Percentiles rank a stretch among this genome's conserved stretches.
Evolutionary conservation across 1,140 invertebrate species (phyloP).

Genomic region (Cylas formicarius): DNA sequence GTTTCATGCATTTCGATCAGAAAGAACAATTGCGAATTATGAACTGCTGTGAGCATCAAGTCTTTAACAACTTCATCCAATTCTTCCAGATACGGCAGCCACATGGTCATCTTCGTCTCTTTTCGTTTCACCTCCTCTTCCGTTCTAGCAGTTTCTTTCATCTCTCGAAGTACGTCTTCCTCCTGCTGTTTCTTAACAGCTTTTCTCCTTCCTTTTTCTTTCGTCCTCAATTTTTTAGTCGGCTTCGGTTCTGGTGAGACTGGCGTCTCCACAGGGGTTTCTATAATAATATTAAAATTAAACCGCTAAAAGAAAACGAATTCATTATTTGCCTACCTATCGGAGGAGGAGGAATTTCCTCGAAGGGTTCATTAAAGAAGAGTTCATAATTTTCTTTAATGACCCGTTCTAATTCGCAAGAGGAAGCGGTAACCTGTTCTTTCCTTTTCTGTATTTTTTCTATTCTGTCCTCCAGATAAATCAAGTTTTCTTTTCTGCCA

Average conservation of each 20-base stretch:
- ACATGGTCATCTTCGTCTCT: conserved; percentile 36
- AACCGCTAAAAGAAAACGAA: neutral
- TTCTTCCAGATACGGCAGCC: conserved; percentile 58
- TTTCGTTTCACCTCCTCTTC: conserved; percentile 27
- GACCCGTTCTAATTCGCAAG: conserved; percentile 49
- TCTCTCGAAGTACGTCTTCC: conserved; percentile 15
- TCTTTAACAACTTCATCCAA: conserved; percentile 57
- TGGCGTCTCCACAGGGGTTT: conserved; percentile 9
- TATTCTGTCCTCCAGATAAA: conserved; percentile 53
- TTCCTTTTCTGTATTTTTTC: conserved; percentile 50
- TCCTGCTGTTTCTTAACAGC: conserved; percentile 12
- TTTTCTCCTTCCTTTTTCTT: conserved; percentile 21
- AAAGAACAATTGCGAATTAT: conserved; percentile 38
- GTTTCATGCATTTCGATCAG: conserved; percentile 41
- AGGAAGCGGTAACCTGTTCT: conserved; percentile 49
- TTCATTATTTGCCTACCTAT: conserved; percentile 4
- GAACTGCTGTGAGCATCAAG: conserved; percentile 49
- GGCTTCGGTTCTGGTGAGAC: conserved; percentile 11
- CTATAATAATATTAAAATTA: conserved; percentile 6
- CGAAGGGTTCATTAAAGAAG: conserved; percentile 45
- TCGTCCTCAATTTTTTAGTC: conserved; percentile 20
- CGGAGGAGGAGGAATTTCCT: conserved; percentile 1
- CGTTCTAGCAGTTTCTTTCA: conserved; percentile 10
- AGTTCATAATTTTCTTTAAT: conserved; percentile 59
- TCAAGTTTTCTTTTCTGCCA: conserved; percentile 51